These are phyloP conservation scores for Rhinella marina DNA, from an alignment of 2,797 vertebrate genomes.

Conservation along the genomic window DNA sequence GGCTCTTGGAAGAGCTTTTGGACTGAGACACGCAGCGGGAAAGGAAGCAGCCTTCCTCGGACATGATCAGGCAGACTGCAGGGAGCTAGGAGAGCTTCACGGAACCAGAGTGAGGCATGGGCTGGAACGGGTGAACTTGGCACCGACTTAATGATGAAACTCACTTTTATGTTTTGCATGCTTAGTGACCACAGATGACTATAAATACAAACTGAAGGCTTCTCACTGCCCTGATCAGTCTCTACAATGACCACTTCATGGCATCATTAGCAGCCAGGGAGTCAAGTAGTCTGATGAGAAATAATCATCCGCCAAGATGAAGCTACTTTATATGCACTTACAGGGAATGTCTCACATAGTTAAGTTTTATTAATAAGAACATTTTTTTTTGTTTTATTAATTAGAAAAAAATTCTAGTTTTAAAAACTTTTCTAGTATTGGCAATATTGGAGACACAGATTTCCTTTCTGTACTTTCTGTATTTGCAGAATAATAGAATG, in stretches of 20 bases:
- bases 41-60: not conserved
- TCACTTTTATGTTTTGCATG: conserved; percentile 1
- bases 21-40: not conserved
- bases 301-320: conserved; percentile 14
- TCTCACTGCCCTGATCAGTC: conserved; percentile 7
- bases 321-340: not conserved
- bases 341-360: not conserved
- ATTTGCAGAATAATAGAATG: too few relatives aligned
- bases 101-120: conserved; percentile 11
- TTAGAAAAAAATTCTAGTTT: not conserved
- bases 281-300: not conserved
- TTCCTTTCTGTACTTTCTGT: not conserved
- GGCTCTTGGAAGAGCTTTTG: conserved; percentile 23
- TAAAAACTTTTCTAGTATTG: not conserved
- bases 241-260: conserved; percentile 31
- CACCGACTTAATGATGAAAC: conserved; percentile 37
- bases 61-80: conserved; percentile 14
- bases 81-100: not conserved
- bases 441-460: not conserved
- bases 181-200: conserved; percentile 13
- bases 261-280: conserved; percentile 1
- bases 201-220: conserved; percentile 25
- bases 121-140: conserved; percentile 11
- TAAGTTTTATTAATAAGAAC: not conserved
- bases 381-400: too few relatives aligned